Conservation (phyloP, 2,113 vertebrate species). For the Phodopus roborovskii region DNA sequence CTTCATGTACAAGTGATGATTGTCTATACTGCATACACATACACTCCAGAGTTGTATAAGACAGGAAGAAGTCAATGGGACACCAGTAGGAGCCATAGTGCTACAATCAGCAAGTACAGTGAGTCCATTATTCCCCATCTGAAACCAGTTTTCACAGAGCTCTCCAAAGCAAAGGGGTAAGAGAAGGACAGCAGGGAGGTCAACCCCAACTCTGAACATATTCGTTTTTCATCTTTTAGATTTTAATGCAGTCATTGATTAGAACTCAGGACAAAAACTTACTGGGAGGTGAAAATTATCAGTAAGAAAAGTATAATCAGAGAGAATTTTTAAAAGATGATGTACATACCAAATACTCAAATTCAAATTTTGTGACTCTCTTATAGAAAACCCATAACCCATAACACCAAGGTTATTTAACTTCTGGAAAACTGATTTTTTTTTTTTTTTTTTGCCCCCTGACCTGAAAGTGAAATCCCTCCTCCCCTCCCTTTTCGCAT, state of each 20-base stretch:
- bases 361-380: not conserved
- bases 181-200: not conserved
- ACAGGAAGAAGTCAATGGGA: not conserved
- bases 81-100: not conserved
- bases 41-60: not conserved
- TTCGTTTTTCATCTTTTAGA: not conserved
- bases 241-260: not conserved
- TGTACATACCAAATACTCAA: not conserved
- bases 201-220: not conserved
- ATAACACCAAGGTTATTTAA: not conserved
- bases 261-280: not conserved
- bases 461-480: not conserved
- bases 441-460: too few species aligned
- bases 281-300: not conserved
- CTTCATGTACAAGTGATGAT: not conserved
- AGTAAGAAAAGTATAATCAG: not conserved
- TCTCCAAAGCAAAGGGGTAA: not conserved
- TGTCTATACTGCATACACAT: not conserved
- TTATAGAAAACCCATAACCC: not conserved
- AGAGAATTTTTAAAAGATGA: not conserved
- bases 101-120: not conserved
- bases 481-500: not conserved
- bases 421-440: not conserved
- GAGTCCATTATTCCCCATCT: not conserved
- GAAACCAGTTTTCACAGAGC: not conserved